A percentile compares a stretch with the other conserved stretches of the same genome.
Evolutionary conservation across 2,113 vertebrate species (phyloP).

Genomic region (Mus spicilegus): DNA sequence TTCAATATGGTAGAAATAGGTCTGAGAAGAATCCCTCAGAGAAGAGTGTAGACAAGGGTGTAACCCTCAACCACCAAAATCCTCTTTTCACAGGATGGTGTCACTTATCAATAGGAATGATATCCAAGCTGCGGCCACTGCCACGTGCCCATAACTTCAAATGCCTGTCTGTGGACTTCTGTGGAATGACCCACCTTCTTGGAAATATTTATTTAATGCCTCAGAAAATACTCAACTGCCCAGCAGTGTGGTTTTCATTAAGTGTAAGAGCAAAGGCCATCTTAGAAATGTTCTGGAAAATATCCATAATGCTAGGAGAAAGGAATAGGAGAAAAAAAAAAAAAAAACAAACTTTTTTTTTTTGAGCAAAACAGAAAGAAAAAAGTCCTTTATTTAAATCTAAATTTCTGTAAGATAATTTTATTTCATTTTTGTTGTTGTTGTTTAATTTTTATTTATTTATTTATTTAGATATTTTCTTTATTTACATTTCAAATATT

Average conservation of each 20-base stretch:
- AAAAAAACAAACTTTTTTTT: too few species aligned
- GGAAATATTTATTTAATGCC: constrained; percentile 43
- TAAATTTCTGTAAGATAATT: too few species aligned
- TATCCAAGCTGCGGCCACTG: background rate
- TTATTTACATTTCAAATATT: too few species aligned
- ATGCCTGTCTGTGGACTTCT: background rate
- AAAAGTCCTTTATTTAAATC: too few species aligned
- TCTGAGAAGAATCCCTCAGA: background rate
- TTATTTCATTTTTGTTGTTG: too few species aligned
- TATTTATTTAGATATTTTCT: too few species aligned
- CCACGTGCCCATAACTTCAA: background rate
- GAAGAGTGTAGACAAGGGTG: background rate
- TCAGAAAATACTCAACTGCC: constrained; percentile 9
- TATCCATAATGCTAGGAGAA: constrained; percentile 13
- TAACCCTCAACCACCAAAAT: background rate
- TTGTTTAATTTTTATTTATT: too few species aligned
- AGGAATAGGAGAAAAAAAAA: background rate
- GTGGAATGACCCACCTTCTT: background rate
- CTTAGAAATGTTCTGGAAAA: constrained; percentile 29
- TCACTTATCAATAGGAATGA: background rate
- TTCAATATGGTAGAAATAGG: background rate
- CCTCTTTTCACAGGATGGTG: background rate
- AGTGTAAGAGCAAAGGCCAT: background rate
- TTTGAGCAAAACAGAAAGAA: too few species aligned
- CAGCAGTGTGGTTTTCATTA: background rate